A percentile compares a stretch with the other conserved stretches of the same genome.
Evolutionary conservation across 2,888 invertebrate species (phyloP).

Genomic region (Vannuccia rotundouncinata): DNA sequence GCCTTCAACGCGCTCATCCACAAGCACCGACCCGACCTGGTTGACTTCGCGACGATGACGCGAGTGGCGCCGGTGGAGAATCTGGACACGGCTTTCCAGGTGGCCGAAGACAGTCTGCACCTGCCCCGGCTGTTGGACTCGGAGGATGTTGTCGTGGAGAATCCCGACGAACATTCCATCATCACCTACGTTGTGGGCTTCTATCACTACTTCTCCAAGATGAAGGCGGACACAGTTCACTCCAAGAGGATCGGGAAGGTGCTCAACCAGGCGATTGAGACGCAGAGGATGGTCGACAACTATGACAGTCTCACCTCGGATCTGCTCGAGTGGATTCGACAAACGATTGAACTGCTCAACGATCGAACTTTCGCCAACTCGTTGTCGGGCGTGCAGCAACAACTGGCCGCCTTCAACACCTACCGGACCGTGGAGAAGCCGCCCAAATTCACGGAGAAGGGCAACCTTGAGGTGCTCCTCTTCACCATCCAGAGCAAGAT

Average conservation of each 20-base stretch:
- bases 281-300: slow-evolving; percentile 75
- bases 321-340: slow-evolving; percentile 82
- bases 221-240: slow-evolving; percentile 95
- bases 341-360: slow-evolving; percentile 77
- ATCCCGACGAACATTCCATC: slow-evolving; percentile 98
- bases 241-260: slow-evolving; percentile 83
- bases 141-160: slow-evolving; percentile 87
- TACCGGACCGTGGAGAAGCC: slow-evolving; percentile 87
- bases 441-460: slow-evolving; percentile 65
- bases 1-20: slow-evolving; percentile 98
- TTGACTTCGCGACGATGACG: slow-evolving; percentile 73
- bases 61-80: slow-evolving; percentile 90
- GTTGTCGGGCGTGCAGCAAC: slow-evolving; percentile 81
- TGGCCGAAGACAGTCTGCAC: neutral
- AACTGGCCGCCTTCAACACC: slow-evolving; percentile 80
- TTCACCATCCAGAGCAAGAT: slow-evolving; percentile 93
- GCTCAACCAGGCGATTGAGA: slow-evolving; percentile 78
- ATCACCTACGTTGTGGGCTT: slow-evolving; percentile 99
- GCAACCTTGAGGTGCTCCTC: slow-evolving; percentile 34
- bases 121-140: slow-evolving; percentile 40
- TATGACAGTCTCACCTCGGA: slow-evolving; percentile 88
- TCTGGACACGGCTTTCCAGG: slow-evolving; percentile 84
- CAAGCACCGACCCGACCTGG: slow-evolving; percentile 80
- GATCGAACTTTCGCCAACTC: slow-evolving; percentile 88
- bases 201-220: slow-evolving; percentile 98